A percentile compares a stretch with the other conserved stretches of the same genome.
These are phyloP conservation scores for Papilio aristodemus DNA, from an alignment of 1,140 invertebrate genomes.

Conservation along the genomic window DNA sequence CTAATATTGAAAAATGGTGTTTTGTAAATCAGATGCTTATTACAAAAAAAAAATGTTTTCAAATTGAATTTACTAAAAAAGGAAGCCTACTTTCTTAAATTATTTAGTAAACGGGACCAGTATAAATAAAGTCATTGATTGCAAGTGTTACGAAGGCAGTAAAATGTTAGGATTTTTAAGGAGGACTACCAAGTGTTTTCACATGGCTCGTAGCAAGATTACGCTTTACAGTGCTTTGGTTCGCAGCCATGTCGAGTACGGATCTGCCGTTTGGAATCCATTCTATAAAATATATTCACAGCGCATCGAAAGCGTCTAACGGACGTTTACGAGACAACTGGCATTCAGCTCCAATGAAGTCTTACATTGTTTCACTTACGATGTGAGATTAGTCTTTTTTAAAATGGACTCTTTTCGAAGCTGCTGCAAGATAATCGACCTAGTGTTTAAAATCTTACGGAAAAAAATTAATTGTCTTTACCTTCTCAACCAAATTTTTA, in stretches of 20 bases:
- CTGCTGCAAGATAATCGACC: too few species aligned
- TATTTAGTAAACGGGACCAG: not conserved
- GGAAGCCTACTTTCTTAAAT: not conserved
- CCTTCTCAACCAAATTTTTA: too few species aligned
- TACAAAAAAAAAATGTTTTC: slow-evolving; percentile 18
- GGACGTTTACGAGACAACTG: slow-evolving; percentile 33
- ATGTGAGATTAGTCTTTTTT: not conserved
- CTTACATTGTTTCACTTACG: not conserved
- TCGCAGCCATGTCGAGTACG: slow-evolving; percentile 19
- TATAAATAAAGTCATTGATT: not conserved
- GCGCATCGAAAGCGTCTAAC: slow-evolving; percentile 33
- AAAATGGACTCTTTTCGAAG: too few species aligned
- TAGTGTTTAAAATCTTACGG: too few species aligned
- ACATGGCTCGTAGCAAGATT: slow-evolving; percentile 12
- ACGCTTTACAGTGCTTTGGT: slow-evolving; percentile 20
- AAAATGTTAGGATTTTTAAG: not conserved
- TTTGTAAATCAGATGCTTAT: not conserved
- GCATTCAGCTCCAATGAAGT: not conserved
- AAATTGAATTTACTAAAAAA: slow-evolving; percentile 26
- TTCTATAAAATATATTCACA: slow-evolving; percentile 22
- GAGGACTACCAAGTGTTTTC: slow-evolving; percentile 16
- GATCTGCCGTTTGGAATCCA: slow-evolving; percentile 28
- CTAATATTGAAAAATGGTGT: not conserved
- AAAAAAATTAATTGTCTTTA: too few species aligned
- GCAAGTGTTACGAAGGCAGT: not conserved